Conservation (phyloP, 2,113 vertebrate genomes). For the Brachypteracias leptosomus region DNA sequence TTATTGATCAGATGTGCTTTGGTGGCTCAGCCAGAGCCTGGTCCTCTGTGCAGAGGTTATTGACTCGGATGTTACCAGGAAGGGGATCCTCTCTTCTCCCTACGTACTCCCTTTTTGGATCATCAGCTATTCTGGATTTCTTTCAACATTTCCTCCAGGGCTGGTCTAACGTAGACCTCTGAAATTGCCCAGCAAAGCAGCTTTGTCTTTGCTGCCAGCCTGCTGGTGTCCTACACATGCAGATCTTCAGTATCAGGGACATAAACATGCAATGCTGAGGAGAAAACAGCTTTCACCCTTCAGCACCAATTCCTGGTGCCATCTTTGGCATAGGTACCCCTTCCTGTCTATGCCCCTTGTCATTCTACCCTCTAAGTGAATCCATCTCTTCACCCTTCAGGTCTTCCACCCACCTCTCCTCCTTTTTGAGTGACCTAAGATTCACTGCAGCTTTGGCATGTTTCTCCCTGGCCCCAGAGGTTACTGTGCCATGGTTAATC, state of each 20-base stretch:
- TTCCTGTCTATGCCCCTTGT: background rate
- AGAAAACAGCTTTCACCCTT: background rate
- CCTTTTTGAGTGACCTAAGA: background rate
- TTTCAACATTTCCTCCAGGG: background rate
- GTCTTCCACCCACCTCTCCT: background rate
- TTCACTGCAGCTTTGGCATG: background rate
- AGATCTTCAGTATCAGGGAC: background rate
- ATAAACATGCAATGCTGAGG: background rate
- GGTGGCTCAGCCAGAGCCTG: background rate
- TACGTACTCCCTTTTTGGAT: background rate
- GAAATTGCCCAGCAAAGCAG: background rate
- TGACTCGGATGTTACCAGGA: background rate
- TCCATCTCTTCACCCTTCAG: background rate
- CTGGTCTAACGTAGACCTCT: background rate
- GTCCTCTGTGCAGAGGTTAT: background rate
- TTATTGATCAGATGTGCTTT: constrained; percentile 67
- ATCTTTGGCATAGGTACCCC: background rate
- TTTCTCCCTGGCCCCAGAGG: background rate
- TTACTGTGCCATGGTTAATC: accelerated
- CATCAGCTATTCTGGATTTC: background rate
- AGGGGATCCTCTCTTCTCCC: background rate
- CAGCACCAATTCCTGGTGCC: background rate
- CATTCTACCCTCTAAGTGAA: background rate
- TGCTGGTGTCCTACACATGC: background rate
- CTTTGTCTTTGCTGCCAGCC: background rate